Base-by-base conservation (phyloP, 2,888 invertebrate genomes). In the Metacarcinus magister region DNA sequence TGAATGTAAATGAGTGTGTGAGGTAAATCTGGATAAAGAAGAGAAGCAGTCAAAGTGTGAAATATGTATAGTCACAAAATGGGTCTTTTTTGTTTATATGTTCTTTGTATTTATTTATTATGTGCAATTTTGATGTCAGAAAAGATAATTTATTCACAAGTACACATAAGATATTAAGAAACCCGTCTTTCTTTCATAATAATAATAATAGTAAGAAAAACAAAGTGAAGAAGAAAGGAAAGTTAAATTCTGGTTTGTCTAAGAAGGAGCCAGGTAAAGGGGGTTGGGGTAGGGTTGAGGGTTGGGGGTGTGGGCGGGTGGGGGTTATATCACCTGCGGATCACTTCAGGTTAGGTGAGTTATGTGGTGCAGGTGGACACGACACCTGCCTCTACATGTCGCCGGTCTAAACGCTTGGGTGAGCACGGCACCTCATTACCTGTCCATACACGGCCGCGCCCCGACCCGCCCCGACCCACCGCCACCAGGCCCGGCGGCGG, bases 361-460 rank as follows among this genome's bases (percentile, higher is more conserved):
- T 87, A 87, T n/a, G 87, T 19, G 13, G 87, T 87, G 87, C 87
- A 87, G 87, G 87, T 87, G 87, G 87, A 39, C 16, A 39, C 87
- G 87, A 87, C 87, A 87, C 87, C 87, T 39, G 87, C 87, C 87
- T 16, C 75, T 82, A 28, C 87, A 23, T 87, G 87, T 87, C 87
- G 67, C 39, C 39, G 16, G 2, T 32, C 39, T 87, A 4, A 39
- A 87, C 87, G 87, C 87, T 87, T n/a, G 39, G 32, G 13, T 87
- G 87, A 10, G 0, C 87, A 39, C 87, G 19, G 13, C 39, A 19
- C 87, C 87, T 39, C 39, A 87, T 87, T 87, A 87, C 87, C 32
- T 39, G 87, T 87, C 87, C 32, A 10, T 87, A 39, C 87, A 87
- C 87, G 87, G 3, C 87, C 10, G 39, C 16, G 39, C 87, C 87